Conservation (phyloP, 2,113 vertebrate species). For the Carassius carassius region DNA sequence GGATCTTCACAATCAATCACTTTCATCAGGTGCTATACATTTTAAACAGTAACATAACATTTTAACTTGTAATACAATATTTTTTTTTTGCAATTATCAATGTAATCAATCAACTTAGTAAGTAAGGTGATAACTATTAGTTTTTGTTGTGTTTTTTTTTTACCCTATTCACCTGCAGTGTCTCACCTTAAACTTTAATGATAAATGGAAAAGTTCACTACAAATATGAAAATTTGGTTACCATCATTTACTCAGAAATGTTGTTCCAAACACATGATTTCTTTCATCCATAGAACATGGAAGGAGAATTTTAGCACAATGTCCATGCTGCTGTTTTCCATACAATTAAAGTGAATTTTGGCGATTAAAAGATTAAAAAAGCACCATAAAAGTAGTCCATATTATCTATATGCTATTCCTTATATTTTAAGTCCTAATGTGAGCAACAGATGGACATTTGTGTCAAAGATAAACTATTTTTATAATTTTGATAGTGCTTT, state of each 20-base stretch:
- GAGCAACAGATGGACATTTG: not conserved
- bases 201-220: not conserved
- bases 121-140: no score
- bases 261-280: not conserved
- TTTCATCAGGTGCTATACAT: not conserved
- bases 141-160: no score
- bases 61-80: no score
- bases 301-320: not conserved
- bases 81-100: no score
- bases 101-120: no score
- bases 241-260: not conserved
- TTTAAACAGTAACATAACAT: no score
- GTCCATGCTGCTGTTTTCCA: not conserved
- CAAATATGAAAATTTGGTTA: not conserved
- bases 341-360: no score
- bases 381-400: not conserved
- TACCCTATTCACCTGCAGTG: no score
- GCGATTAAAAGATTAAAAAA: not conserved
- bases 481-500: not conserved
- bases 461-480: not conserved
- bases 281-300: not conserved
- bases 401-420: not conserved
- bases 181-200: not conserved
- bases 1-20: constrained; percentile 1
- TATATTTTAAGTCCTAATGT: not conserved